These are phyloP conservation scores for Zygogramma bicolorata DNA, from an alignment of 2,888 invertebrate species.

Conservation along the genomic window DNA sequence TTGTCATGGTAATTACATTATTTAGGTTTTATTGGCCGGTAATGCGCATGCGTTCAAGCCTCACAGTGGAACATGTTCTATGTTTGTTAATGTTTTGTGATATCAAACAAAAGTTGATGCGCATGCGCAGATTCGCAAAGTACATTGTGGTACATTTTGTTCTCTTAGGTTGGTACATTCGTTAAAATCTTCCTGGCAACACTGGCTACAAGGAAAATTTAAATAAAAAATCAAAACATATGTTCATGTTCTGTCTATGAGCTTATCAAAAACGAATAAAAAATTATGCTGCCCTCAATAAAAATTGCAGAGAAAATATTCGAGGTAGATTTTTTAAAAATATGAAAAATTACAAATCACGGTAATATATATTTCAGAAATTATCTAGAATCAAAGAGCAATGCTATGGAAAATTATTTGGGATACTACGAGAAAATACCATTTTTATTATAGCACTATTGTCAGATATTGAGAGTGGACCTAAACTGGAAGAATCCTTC, in stretches of 20 bases:
- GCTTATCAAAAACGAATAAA: too few species aligned
- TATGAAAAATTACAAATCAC: background rate
- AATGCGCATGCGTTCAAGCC: too few species aligned
- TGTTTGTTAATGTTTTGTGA: background rate
- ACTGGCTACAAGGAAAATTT: background rate
- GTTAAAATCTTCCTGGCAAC: too few species aligned
- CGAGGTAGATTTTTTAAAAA: conserved; percentile 70
- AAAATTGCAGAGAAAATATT: conserved; percentile 79
- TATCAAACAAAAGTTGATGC: too few species aligned
- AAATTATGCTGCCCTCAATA: conserved; percentile 60
- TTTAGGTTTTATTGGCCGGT: too few species aligned
- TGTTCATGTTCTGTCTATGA: too few species aligned
- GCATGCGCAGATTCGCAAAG: too few species aligned
- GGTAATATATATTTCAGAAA: conserved; percentile 69
- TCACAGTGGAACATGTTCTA: too few species aligned
- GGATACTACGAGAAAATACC: conserved; percentile 79
- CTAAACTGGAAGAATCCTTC: conserved; percentile 74
- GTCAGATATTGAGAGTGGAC: conserved; percentile 72
- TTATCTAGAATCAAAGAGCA: conserved; percentile 74
- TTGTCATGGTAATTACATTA: too few species aligned
- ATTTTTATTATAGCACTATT: conserved; percentile 78
- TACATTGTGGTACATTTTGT: too few species aligned
- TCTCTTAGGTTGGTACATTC: too few species aligned
- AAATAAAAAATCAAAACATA: too few species aligned
- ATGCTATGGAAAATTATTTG: conserved; percentile 80